Percentiles rank a stretch among this genome's conserved stretches.
Evolutionary conservation across 30 jellyfish, hydroid and myxozoan genomes (phyloP).

Genomic region (Hydractinia echinata): DNA sequence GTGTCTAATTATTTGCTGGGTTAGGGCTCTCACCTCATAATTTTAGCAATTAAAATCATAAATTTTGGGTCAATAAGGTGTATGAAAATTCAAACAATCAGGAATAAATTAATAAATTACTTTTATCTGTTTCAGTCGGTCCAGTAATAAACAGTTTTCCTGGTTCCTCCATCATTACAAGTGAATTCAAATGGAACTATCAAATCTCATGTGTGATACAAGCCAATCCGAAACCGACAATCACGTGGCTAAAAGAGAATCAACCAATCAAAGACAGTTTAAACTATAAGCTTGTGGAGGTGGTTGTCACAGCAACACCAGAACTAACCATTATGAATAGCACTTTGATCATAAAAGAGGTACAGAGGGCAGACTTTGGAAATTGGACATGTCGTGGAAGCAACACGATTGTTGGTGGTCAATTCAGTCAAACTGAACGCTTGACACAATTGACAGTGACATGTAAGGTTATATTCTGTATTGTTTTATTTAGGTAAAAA

Average conservation of each 20-base stretch:
- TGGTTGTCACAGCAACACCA: conserved; percentile 5
- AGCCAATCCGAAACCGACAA: conserved; percentile 1
- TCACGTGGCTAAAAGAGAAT: not conserved
- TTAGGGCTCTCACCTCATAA: no score
- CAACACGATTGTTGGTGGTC: not conserved
- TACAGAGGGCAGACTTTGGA: not conserved
- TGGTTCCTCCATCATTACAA: not conserved
- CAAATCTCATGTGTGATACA: not conserved
- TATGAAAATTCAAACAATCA: no score
- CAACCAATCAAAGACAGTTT: not conserved
- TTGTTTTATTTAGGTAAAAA: no score
- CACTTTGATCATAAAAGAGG: conserved; percentile 6
- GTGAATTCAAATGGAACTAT: not conserved
- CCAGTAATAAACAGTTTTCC: conserved; percentile 1
- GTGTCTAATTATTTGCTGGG: no score
- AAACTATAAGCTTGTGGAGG: not conserved
- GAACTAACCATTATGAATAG: not conserved
- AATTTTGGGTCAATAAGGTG: no score
- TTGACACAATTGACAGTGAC: conserved; percentile 12
- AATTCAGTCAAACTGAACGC: not conserved
- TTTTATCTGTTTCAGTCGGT: not conserved
- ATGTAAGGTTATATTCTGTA: not conserved
- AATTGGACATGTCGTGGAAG: conserved; percentile 14
- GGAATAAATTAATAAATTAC: no score
- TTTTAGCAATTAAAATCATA: no score